phyloP scores from a whole-genome alignment of 2,113 vertebrate species.

The Rhea americana region DNA sequence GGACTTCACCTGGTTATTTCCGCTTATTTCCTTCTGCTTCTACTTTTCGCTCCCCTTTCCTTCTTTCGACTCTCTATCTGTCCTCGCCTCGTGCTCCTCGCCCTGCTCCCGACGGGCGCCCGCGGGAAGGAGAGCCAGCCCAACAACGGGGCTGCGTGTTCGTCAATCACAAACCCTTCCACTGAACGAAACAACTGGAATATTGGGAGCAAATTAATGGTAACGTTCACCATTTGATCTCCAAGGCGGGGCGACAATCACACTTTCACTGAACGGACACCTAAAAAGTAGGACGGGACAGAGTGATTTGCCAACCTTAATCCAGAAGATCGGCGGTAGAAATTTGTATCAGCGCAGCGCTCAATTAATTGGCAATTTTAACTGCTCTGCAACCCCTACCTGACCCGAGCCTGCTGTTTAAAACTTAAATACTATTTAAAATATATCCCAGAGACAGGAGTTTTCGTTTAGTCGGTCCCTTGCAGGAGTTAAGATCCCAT shows the following conservation, averaged over 20 bases:
- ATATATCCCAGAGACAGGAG: neutral
- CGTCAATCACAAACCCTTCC: conserved; percentile 29
- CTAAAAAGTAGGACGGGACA: conserved; percentile 23
- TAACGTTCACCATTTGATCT: neutral
- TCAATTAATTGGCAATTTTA: conserved; percentile 2
- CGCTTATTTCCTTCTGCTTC: neutral
- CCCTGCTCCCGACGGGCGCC: neutral
- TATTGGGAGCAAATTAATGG: conserved; percentile 61
- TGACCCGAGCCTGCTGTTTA: neutral
- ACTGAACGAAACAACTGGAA: conserved; percentile 50
- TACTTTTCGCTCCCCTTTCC: neutral
- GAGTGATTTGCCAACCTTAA: neutral
- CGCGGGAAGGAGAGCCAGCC: neutral
- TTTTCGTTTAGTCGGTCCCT: neutral
- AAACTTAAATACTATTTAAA: conserved; percentile 27
- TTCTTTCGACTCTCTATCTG: neutral
- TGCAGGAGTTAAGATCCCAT: neutral
- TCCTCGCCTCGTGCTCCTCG: neutral
- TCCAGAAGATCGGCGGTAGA: neutral
- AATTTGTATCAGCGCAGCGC: neutral
- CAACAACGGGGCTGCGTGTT: neutral
- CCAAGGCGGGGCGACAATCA: conserved; percentile 22
- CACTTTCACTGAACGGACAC: neutral
- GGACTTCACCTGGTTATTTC: neutral
- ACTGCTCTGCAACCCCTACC: neutral